These are phyloP conservation scores for Siderastrea radians DNA, from an alignment of 92 coral and sea anemone genomes.

Conservation along the genomic window DNA sequence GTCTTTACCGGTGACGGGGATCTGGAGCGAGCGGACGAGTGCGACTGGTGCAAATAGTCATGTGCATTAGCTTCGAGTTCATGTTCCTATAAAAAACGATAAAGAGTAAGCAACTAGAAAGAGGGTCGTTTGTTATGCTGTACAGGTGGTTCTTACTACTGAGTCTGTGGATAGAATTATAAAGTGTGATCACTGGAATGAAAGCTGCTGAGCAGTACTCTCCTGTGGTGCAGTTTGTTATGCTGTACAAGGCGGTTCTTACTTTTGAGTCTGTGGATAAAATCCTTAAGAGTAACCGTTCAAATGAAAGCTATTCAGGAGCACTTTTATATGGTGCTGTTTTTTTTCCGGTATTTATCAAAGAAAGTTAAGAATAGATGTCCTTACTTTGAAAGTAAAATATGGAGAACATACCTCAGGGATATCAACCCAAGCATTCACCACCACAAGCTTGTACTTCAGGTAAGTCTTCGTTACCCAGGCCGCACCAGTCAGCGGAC, in stretches of 20 bases:
- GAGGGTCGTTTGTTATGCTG: not conserved
- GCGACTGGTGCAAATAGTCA: conserved; percentile 73
- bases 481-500: conserved; percentile 92
- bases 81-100: conserved; percentile 58
- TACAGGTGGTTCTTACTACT: too few species aligned
- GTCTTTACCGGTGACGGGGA: conserved; percentile 76
- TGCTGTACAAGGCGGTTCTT: too few species aligned
- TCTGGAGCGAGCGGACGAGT: conserved; percentile 65
- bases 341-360: not conserved
- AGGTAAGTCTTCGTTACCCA: conserved; percentile 92
- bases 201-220: too few species aligned
- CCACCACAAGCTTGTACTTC: conserved; percentile 91
- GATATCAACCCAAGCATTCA: conserved; percentile 98
- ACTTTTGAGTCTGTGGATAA: too few species aligned
- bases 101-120: not conserved
- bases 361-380: too few species aligned
- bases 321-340: not conserved
- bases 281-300: too few species aligned
- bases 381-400: not conserved
- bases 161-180: too few species aligned
- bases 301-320: too few species aligned
- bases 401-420: conserved; percentile 64
- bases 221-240: too few species aligned
- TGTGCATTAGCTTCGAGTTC: conserved; percentile 89
- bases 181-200: too few species aligned